Evolutionary conservation across 2,113 vertebrate species (phyloP).

Genomic region (Panurus biarmicus): DNA sequence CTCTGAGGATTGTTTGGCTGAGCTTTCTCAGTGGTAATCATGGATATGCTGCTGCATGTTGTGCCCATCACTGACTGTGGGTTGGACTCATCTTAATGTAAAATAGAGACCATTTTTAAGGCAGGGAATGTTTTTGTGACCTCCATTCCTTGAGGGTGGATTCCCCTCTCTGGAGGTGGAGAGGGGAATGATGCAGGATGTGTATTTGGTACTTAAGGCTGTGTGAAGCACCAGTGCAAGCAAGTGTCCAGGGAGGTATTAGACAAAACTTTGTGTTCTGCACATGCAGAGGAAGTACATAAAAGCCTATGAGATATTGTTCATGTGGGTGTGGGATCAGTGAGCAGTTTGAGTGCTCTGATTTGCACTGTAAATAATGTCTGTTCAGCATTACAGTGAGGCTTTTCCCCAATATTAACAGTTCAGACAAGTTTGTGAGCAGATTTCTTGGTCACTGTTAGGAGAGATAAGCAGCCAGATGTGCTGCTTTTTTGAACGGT

Average conservation of each 20-base stretch:
- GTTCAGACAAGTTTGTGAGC: not conserved
- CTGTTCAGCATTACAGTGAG: not conserved
- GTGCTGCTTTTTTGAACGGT: not conserved
- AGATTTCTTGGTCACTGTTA: not conserved
- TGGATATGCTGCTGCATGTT: not conserved
- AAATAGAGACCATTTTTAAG: not conserved
- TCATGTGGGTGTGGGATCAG: not conserved
- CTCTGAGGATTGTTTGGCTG: not conserved
- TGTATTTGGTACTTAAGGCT: not conserved
- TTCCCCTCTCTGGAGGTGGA: not conserved
- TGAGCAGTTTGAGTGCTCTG: not conserved
- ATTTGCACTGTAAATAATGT: not conserved
- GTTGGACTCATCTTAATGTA: not conserved
- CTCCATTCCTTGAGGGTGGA: not conserved
- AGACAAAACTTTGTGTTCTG: not conserved
- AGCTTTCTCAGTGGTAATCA: not conserved
- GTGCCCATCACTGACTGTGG: not conserved
- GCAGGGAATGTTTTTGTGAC: not conserved
- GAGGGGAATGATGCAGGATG: not conserved
- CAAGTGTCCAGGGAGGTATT: not conserved
- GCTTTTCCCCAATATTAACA: not conserved
- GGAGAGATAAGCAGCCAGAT: not conserved
- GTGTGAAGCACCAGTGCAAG: not conserved
- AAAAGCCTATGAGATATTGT: not conserved
- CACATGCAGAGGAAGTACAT: not conserved